Base-by-base conservation (phyloP, 2,797 vertebrate species). In the Hafferia zeledoni region DNA sequence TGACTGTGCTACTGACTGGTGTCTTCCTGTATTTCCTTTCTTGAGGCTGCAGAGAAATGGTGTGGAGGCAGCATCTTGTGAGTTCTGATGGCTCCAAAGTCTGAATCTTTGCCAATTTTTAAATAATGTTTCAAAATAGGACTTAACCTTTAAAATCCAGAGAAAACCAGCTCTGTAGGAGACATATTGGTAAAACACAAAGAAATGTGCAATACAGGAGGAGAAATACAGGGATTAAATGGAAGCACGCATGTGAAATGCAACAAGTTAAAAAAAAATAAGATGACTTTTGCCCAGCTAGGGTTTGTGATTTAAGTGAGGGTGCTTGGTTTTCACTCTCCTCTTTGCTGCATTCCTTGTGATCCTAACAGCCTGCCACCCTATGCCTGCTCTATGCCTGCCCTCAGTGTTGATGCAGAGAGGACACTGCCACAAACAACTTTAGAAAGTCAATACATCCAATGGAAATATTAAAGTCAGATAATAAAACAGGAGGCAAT, bases 1-100 rank as follows among this genome's bases (percentile, higher is more conserved):
- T 1, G 1, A n/a, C 46, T 25, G 23, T 35, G 39, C 30, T 1
- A 1, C 25, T 46, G 37, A 46, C 56, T 71, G 60, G 20, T 5
- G 0, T 52, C 55, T 47, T 57, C 39, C 37, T 47, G 4, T 41
- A 17, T 83, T 87, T 89, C 68, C 24, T 33, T 70, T 59, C 57
- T 37, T 60, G 59, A 89, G 17, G 69, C 31, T 80, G 28, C 60
- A 77, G 64, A 80, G 33, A 64, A 83, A 78, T 50, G n/a, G 27
- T 0, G 10, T 1, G 5, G 74, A 78, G 13, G 49, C 53, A 83
- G 50, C 35, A 50, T 13, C 19, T 60, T 4, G 1, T 17, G 33
- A 79, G 17, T 65, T 35, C 39, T 17, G 11, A 47, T 28, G 35
- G 25, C 39, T 81, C 33, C 30, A 27, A 56, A 82, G 17, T 27